A percentile compares a stretch with the other conserved stretches of the same genome.
Evolutionary conservation across 1,140 invertebrate species (phyloP).

Genomic region (Drosophila oshimai): DNA sequence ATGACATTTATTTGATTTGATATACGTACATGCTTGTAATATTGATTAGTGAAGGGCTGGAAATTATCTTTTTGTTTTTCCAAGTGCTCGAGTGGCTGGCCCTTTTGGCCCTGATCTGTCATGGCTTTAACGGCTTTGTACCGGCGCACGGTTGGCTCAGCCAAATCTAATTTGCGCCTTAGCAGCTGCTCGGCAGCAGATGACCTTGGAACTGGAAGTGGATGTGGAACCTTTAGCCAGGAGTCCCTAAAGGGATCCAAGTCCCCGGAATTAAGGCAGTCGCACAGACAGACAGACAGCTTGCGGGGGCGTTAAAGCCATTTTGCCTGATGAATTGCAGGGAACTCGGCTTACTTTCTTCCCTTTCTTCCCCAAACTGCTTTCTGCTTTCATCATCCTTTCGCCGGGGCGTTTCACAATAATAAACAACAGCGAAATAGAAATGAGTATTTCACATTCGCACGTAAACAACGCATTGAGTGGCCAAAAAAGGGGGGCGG

Average conservation of each 20-base stretch:
- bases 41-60: not conserved
- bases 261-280: slow-evolving; percentile 35
- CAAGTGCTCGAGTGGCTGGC: not conserved
- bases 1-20: not conserved
- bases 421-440: slow-evolving; percentile 43
- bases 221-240: not conserved
- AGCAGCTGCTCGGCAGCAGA: slow-evolving; percentile 42
- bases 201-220: slow-evolving; percentile 44
- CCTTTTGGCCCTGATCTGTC: slow-evolving; percentile 2
- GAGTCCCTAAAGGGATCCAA: slow-evolving; percentile 60
- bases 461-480: slow-evolving; percentile 69
- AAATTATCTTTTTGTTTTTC: not conserved
- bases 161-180: slow-evolving; percentile 75
- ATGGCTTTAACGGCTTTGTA: slow-evolving; percentile 28
- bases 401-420: slow-evolving; percentile 31
- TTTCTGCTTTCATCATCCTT: slow-evolving; percentile 51
- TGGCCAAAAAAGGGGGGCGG: slow-evolving; percentile 12
- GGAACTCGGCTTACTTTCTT: not conserved
- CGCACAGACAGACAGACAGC: slow-evolving; percentile 2
- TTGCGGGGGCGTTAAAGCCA: slow-evolving; percentile 36
- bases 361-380: not conserved
- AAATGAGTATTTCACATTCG: slow-evolving; percentile 70
- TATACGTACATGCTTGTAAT: not conserved
- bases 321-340: slow-evolving; percentile 43
- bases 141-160: slow-evolving; percentile 41